Base-by-base conservation (phyloP, 2,888 invertebrate species). In the Pharmacophagus antenor region DNA sequence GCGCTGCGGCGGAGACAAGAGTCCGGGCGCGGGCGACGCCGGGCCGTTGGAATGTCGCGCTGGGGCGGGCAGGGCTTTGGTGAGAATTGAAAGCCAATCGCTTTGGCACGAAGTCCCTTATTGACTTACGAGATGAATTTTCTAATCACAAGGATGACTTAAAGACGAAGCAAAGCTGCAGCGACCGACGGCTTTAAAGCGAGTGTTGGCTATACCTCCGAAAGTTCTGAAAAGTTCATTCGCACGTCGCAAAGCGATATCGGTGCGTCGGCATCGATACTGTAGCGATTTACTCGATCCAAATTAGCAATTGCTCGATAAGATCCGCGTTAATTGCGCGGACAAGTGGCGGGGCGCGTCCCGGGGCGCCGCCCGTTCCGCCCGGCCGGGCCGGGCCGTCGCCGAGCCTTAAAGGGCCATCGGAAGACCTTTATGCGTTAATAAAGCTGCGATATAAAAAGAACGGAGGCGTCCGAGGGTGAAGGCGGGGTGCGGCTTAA, bases 381-480 rank as follows among this genome's bases (percentile, higher is more conserved):
- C 42, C 17, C n/a, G 73, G 69, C 79, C 80, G 71, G 79, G 76
- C 73, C 81, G 85, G 86, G 87, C 82, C 88, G 84, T 84, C 88
- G 87, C 88, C 88, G 88, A 89, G 88, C 88, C 89, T 88, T 88
- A 85, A 88, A 84, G 87, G 88, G 84, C 88, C 88, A 90, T 90
- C 89, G 84, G 76, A 75, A 87, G 88, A 87, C 89, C 89, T 90
- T 90, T 90, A 90, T 89, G 82, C 89, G 90, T 89, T 90, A 90
- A 90, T 90, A 90, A 90, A 90, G 88, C 88, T 88, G 88, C 86
- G 84, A 89, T 89, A 89, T 90, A 89, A 90, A 88, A 90, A 89
- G 88, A 88, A 88, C 78, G 77, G 74, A 87, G 82, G 86, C 88
- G 88, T 87, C 88, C 88, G 80, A 89, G 90, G 90, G 88, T 87